A percentile compares a stretch with the other conserved stretches of the same genome.
Evolutionary conservation across 2,113 vertebrate species (phyloP).

Genomic region (Raja brachyura): DNA sequence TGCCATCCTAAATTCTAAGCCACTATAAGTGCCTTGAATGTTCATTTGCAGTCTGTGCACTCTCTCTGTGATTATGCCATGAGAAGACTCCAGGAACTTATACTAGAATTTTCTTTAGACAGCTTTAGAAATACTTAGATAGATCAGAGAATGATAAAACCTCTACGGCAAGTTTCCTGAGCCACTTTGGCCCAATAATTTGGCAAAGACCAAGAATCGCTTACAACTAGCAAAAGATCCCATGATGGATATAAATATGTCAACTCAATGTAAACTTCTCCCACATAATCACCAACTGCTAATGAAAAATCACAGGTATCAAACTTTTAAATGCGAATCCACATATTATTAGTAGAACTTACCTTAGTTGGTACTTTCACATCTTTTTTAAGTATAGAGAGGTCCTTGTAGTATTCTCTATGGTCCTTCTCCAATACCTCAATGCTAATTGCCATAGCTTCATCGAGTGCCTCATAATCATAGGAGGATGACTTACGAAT

Average conservation of each 20-base stretch:
- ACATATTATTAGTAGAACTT: conserved; percentile 23
- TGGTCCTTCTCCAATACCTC: conserved; percentile 75
- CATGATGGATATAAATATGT: background rate
- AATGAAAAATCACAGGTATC: background rate
- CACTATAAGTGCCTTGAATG: background rate
- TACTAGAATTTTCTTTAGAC: background rate
- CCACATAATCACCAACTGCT: background rate
- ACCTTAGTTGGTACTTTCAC: conserved; percentile 90
- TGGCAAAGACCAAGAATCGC: background rate
- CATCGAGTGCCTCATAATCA: conserved; percentile 92
- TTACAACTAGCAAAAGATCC: background rate
- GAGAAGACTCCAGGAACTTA: background rate
- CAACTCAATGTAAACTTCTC: background rate
- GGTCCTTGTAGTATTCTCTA: conserved; percentile 76
- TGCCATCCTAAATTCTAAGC: background rate
- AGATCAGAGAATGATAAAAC: background rate
- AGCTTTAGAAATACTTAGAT: background rate
- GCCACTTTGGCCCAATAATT: background rate
- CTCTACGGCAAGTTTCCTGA: background rate
- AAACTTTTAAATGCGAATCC: background rate
- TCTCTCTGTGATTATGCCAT: background rate
- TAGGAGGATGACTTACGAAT: conserved; percentile 92
- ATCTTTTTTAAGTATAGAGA: conserved; percentile 83
- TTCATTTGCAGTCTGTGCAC: background rate
- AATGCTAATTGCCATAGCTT: conserved; percentile 94